These are phyloP conservation scores for Drosophila kuntzei DNA, from an alignment of 2,888 invertebrate genomes.

Conservation along the genomic window DNA sequence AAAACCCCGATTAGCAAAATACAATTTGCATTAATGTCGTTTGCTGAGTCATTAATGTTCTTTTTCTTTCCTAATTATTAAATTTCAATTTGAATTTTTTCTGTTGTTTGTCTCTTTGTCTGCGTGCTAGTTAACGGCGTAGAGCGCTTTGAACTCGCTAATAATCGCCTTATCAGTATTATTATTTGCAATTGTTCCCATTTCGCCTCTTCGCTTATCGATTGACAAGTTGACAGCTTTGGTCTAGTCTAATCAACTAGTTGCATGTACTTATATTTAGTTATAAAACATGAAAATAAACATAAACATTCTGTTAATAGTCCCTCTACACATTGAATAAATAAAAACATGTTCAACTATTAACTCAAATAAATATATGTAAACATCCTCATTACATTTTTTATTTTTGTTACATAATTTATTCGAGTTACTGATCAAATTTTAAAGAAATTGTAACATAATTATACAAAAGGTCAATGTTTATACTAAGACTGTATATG, in stretches of 20 bases:
- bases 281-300: not conserved
- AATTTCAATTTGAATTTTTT: conserved; percentile 10
- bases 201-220: conserved; percentile 39
- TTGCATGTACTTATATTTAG: conserved; percentile 2
- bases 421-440: not conserved
- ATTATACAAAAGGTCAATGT: no score
- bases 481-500: no score
- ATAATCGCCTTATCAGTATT: conserved; percentile 47
- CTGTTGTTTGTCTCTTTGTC: conserved; percentile 27
- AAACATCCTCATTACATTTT: not conserved
- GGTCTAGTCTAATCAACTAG: conserved; percentile 21
- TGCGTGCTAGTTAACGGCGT: conserved; percentile 30
- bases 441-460: no score
- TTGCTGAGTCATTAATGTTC: conserved; percentile 35
- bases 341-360: no score
- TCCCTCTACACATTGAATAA: no score
- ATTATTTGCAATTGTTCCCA: conserved; percentile 25
- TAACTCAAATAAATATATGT: no score
- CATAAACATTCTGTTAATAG: not conserved
- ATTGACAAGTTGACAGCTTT: conserved; percentile 19
- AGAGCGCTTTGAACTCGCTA: conserved; percentile 38
- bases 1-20: conserved; percentile 4
- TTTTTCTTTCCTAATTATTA: conserved; percentile 11
- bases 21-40: conserved; percentile 6
- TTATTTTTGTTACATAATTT: no score